Evolutionary conservation across 2,113 vertebrate genomes (phyloP), one percentile per base, ranked within the genome.

Genomic region (Pelodiscus sinensis): DNA sequence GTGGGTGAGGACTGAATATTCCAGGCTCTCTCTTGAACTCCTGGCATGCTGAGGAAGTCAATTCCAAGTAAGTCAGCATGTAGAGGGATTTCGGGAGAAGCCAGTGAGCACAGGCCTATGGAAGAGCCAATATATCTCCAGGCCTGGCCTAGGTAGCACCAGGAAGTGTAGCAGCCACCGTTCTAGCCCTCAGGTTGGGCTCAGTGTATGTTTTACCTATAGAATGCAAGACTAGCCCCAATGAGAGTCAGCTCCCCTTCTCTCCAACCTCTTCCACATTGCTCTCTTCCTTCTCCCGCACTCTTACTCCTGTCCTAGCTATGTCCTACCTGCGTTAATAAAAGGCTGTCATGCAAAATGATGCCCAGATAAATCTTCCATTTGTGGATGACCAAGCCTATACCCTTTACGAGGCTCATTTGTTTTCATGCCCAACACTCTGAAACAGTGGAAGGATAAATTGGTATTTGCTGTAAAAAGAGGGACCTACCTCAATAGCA

Each of bases 391-490:
- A 44, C 18, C n/a, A 25, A 77, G 82, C 25, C 8, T 2, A 27
- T 4, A 13, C 7, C 31, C 52, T 31, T 79, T 29, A 5, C 3
- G 11, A 82, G 58, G 35, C 38, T 6, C 14, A 2, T 22, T 4
- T 8, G 2, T 16, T 55, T 56, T 29, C 38, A 79, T 14, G 52
- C 13, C 13, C 24, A 50, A 54, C 79, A 8, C 4, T 7, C 6
- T 77, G 38, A 85, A 73, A 27, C 15, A 57, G 55, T 18, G 25
- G 79, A 21, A 2, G 25, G 56, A 27, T 5, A 31, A 87, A 31
- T 14, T 0, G 0, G 14, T 22, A 44, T 35, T 71, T 29, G 38
- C 56, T 68, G 56, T 5, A 38, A 13, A 1, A 35, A 71, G 2
- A 68, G 44, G 29, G 2, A 82, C 18, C 55, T 54, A 27, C 14